These are phyloP conservation scores for Magallana ariakensis DNA, from an alignment of 1,140 invertebrate genomes.

Conservation along the genomic window DNA sequence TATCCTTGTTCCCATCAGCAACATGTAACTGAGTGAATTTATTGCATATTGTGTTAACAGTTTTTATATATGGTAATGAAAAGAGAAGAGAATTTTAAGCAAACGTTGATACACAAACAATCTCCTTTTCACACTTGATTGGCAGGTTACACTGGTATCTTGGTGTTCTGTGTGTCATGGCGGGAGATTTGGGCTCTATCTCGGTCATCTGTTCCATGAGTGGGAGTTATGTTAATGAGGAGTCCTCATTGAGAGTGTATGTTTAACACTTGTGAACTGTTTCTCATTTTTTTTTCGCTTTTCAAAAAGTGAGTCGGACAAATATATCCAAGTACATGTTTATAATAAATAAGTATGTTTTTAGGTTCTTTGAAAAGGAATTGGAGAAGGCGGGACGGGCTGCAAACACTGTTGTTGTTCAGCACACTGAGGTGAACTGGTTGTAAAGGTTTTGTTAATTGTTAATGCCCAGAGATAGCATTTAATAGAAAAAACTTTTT, in stretches of 20 bases:
- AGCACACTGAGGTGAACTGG: background rate
- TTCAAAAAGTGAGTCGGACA: too few species aligned
- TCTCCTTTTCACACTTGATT: too few species aligned
- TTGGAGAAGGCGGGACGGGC: background rate
- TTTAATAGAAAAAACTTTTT: too few species aligned
- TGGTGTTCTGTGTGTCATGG: background rate
- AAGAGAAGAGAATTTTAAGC: too few species aligned
- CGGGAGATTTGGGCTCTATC: background rate
- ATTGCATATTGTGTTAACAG: too few species aligned
- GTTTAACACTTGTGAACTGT: background rate
- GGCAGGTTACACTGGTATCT: background rate
- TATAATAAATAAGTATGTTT: background rate
- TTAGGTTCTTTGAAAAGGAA: constrained; percentile 9
- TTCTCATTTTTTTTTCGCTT: too few species aligned
- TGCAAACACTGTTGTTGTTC: background rate
- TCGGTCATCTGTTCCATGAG: background rate
- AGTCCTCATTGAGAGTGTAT: background rate
- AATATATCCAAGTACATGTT: too few species aligned
- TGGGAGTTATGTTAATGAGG: background rate
- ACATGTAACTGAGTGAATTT: background rate
- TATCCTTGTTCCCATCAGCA: background rate
- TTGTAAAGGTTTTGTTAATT: too few species aligned
- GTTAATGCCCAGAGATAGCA: too few species aligned
- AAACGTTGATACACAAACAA: background rate
- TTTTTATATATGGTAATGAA: too few species aligned